A percentile compares a stretch with the other conserved stretches of the same genome.
These are phyloP conservation scores for Hofmannophila pseudospretella DNA, from an alignment of 2,888 invertebrate genomes.

Conservation along the genomic window DNA sequence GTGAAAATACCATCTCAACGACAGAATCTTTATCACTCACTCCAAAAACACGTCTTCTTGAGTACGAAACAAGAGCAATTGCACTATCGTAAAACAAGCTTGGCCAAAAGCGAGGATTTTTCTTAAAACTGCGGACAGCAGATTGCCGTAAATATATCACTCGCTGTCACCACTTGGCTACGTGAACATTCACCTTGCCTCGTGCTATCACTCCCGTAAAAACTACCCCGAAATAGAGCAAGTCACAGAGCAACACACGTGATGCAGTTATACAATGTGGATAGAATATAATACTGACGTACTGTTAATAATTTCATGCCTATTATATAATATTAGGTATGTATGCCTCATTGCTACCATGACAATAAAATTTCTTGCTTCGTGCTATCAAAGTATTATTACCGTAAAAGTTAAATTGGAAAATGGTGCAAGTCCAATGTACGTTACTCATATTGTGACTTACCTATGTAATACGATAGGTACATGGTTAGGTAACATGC, in stretches of 20 bases:
- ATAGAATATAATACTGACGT: background rate
- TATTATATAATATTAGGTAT: too few species aligned
- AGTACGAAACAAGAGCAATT: constrained; percentile 19
- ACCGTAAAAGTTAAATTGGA: too few species aligned
- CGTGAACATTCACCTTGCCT: constrained; percentile 33
- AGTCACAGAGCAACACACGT: constrained; percentile 4
- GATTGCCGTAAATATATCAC: constrained; percentile 51
- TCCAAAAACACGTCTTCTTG: background rate
- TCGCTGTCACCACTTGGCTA: constrained; percentile 37
- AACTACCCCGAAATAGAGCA: constrained; percentile 10
- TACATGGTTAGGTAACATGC: too few species aligned
- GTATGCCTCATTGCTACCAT: too few species aligned
- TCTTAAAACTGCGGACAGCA: constrained; percentile 35
- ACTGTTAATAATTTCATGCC: too few species aligned
- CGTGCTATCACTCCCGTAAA: constrained; percentile 13
- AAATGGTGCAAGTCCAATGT: too few species aligned
- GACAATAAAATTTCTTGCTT: too few species aligned
- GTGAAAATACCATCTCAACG: too few species aligned
- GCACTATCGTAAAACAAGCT: constrained; percentile 34
- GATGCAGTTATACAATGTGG: background rate
- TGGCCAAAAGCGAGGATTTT: constrained; percentile 38
- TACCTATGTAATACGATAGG: too few species aligned
- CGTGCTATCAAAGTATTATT: too few species aligned
- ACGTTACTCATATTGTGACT: too few species aligned
- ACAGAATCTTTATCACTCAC: background rate